phyloP scores from a whole-genome alignment of 1,140 invertebrate genomes.

The Ditylenchus dipsaci region DNA sequence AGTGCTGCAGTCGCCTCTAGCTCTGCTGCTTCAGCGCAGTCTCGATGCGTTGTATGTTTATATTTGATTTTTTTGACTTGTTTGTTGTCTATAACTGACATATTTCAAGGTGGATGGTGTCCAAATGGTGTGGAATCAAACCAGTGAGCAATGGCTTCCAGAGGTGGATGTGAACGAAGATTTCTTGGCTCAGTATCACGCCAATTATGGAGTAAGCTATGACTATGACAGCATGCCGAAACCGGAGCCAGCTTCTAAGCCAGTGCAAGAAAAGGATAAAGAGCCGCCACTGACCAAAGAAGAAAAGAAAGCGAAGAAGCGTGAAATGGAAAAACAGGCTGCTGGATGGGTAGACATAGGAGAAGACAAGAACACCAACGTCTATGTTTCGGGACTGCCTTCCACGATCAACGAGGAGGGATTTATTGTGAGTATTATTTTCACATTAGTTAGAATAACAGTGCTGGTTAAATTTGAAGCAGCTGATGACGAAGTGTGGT shows the following conservation, averaged over 20 bases:
- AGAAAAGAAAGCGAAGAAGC: conserved; percentile 46
- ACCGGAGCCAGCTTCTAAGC: conserved; percentile 5
- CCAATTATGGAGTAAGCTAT: conserved; percentile 79
- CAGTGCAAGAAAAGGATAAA: conserved; percentile 3
- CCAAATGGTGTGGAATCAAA: conserved; percentile 44
- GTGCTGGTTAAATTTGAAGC: conserved; percentile 25
- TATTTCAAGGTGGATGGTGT: conserved; percentile 30
- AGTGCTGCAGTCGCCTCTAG: not conserved
- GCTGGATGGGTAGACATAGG: conserved; percentile 85
- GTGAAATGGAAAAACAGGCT: conserved; percentile 32
- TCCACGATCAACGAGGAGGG: conserved; percentile 77
- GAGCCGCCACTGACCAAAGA: conserved; percentile 58
- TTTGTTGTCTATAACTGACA: not conserved
- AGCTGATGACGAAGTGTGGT: conserved; percentile 46
- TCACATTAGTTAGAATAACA: not conserved
- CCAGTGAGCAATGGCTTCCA: conserved; percentile 48
- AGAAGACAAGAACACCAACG: conserved; percentile 87
- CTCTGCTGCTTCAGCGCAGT: not conserved
- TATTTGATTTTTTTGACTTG: not conserved
- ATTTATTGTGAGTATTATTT: conserved; percentile 53
- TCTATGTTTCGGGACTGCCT: conserved; percentile 90
- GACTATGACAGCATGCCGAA: conserved; percentile 31
- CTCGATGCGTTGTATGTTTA: not conserved
- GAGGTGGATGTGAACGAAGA: conserved; percentile 77
- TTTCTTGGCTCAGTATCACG: conserved; percentile 89